Evolutionary conservation across 2,113 vertebrate genomes (phyloP).

Genomic region (Ranitomeya variabilis): DNA sequence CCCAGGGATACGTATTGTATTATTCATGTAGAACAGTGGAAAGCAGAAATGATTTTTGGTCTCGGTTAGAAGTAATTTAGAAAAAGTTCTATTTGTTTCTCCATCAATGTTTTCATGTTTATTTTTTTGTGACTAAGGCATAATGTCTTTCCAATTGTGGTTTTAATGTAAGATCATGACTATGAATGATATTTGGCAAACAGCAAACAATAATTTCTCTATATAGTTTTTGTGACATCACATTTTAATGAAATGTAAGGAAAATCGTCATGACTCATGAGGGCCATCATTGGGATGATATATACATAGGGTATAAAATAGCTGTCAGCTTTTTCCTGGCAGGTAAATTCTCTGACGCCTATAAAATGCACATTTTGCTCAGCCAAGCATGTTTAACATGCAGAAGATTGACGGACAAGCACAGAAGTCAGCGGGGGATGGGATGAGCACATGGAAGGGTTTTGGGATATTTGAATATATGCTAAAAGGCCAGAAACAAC

Average conservation of each 20-base stretch:
- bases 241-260: not conserved
- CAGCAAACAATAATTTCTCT: not conserved
- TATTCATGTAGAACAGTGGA: not conserved
- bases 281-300: too few species aligned
- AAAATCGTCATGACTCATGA: too few species aligned
- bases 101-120: not conserved
- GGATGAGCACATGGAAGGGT: too few species aligned
- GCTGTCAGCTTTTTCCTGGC: too few species aligned
- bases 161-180: not conserved
- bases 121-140: not conserved
- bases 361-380: too few species aligned
- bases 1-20: not conserved
- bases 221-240: not conserved
- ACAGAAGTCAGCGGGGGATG: too few species aligned
- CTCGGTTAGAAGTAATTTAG: not conserved
- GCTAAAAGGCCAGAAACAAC: too few species aligned
- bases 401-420: too few species aligned
- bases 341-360: too few species aligned
- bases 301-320: too few species aligned
- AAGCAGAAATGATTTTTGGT: not conserved
- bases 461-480: too few species aligned
- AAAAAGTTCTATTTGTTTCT: not conserved
- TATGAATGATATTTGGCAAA: not conserved
- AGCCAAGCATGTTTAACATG: too few species aligned
- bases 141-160: not conserved